Evolutionary conservation across 2,888 invertebrate genomes (phyloP).

Genomic region (Colletes collaris): DNA sequence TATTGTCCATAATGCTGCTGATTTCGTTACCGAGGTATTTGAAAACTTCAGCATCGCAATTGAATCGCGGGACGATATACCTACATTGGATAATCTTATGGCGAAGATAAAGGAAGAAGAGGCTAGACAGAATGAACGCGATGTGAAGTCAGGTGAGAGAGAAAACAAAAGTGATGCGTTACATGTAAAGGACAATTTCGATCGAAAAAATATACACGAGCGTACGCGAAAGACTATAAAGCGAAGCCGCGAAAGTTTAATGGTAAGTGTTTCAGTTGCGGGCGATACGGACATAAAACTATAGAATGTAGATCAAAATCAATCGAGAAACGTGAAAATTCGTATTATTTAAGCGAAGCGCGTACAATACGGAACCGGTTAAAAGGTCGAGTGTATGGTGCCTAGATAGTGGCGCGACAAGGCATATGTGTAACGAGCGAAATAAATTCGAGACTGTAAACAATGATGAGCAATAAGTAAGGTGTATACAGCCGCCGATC

Average conservation of each 20-base stretch:
- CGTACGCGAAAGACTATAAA: not conserved
- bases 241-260: conserved; percentile 1
- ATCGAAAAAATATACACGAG: not conserved
- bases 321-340: conserved; percentile 2
- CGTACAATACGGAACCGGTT: not conserved
- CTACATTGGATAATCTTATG: no score
- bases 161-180: not conserved
- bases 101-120: no score
- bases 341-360: not conserved
- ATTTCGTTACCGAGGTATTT: no score
- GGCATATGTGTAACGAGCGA: no score
- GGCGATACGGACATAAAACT: not conserved
- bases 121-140: no score
- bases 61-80: no score
- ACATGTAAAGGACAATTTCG: not conserved
- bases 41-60: no score
- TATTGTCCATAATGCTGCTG: no score
- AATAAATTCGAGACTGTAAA: no score
- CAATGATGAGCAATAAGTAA: not conserved
- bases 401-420: no score
- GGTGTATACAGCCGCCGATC: conserved; percentile 1
- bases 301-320: no score
- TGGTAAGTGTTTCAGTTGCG: not conserved
- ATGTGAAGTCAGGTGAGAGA: not conserved
- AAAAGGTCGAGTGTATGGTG: no score